Conservation (phyloP, 2,888 invertebrate genomes). For the Muschampia plurimacula region DNA sequence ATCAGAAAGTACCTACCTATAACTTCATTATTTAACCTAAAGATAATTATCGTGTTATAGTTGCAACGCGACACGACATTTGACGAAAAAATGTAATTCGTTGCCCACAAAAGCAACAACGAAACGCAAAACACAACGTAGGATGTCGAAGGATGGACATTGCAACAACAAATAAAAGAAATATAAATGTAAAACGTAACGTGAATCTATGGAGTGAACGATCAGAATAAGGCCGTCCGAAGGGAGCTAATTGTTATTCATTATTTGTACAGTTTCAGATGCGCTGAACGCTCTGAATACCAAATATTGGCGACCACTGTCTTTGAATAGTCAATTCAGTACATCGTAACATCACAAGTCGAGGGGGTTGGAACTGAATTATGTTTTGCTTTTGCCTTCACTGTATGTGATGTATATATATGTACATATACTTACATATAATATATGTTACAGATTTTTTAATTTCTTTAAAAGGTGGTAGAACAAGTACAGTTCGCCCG, state of each 20-base stretch:
- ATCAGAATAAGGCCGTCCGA: slow-evolving; percentile 32
- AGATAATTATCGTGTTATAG: too few species aligned
- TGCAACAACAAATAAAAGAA: slow-evolving; percentile 5
- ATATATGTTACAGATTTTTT: too few species aligned
- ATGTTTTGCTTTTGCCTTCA: background rate
- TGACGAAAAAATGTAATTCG: too few species aligned
- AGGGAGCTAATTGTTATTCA: slow-evolving; percentile 45
- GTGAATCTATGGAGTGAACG: slow-evolving; percentile 15
- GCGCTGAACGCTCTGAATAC: slow-evolving; percentile 30
- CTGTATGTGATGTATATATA: too few species aligned
- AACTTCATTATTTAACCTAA: too few species aligned
- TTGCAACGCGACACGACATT: too few species aligned
- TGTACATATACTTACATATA: too few species aligned
- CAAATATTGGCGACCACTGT: slow-evolving; percentile 3
- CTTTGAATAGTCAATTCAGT: slow-evolving; percentile 16
- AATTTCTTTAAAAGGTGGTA: too few species aligned
- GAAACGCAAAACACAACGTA: background rate
- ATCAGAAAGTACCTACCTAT: too few species aligned
- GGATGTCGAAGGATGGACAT: background rate
- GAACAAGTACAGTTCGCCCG: too few species aligned
- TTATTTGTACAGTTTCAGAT: slow-evolving; percentile 46
- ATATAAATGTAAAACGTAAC: background rate
- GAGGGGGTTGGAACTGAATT: background rate
- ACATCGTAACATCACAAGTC: background rate
- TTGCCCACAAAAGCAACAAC: background rate